Conservation (phyloP, 1,140 invertebrate species). For the Littorina saxatilis region DNA sequence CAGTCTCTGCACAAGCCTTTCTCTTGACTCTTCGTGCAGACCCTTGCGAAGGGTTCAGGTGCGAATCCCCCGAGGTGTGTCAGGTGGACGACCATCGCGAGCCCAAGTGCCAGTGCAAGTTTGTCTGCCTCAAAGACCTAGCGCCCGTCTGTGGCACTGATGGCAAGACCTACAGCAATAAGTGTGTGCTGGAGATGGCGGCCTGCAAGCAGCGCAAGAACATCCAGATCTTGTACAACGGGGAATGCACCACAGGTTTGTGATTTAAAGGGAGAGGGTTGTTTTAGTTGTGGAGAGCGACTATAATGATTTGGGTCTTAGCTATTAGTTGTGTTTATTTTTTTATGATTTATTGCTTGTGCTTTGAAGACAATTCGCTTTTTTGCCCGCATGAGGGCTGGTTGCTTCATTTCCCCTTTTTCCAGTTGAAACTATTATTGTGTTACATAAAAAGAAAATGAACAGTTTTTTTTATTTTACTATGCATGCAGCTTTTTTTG, state of each 20-base stretch:
- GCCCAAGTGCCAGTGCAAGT: slow-evolving; percentile 87
- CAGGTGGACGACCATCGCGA: slow-evolving; percentile 87
- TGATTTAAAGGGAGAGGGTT: slow-evolving; percentile 7
- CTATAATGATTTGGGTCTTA: too few relatives aligned
- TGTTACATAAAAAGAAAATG: too few relatives aligned
- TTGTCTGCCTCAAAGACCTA: slow-evolving; percentile 87
- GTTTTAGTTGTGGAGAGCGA: too few relatives aligned
- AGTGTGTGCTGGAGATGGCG: slow-evolving; percentile 82
- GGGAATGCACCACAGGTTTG: slow-evolving; percentile 59
- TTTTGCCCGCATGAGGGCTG: too few relatives aligned
- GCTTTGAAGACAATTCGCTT: too few relatives aligned
- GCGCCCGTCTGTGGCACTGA: slow-evolving; percentile 88
- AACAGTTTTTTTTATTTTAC: too few relatives aligned
- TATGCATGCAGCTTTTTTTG: too few relatives aligned
- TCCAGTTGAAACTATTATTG: too few relatives aligned
- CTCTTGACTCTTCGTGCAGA: slow-evolving; percentile 79
- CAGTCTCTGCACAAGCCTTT: background rate
- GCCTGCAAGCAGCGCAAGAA: slow-evolving; percentile 66
- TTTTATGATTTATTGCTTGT: too few relatives aligned
- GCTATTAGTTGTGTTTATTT: too few relatives aligned
- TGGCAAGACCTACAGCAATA: slow-evolving; percentile 91
- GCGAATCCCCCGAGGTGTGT: slow-evolving; percentile 88
- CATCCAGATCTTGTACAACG: slow-evolving; percentile 58
- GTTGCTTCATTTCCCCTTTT: too few relatives aligned
- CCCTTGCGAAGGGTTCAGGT: slow-evolving; percentile 86